Conservation (phyloP, 2,797 vertebrate genomes). For the Pantherophis vulpinus region DNA sequence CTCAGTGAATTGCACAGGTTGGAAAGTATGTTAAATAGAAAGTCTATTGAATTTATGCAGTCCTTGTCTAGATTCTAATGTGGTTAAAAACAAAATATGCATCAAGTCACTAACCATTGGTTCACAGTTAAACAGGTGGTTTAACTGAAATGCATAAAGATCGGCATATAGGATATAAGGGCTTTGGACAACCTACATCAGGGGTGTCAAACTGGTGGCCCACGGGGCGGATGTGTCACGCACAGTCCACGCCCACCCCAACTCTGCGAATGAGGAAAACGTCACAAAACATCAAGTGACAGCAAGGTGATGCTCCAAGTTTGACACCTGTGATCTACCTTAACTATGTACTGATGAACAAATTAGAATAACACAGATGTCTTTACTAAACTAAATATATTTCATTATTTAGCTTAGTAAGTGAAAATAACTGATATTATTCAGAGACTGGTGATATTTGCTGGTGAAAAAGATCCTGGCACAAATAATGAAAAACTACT, state of each 20-base stretch:
- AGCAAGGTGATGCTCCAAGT: no score
- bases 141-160: not conserved
- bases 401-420: not conserved
- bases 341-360: not conserved
- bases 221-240: no score
- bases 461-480: fast-evolving
- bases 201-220: no score
- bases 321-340: no score
- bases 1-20: not conserved
- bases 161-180: not conserved
- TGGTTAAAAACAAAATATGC: fast-evolving
- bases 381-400: not conserved
- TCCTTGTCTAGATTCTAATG: not conserved
- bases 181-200: not conserved
- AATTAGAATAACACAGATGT: not conserved
- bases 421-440: not conserved
- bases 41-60: not conserved
- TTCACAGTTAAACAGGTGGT: not conserved
- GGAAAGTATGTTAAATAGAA: not conserved
- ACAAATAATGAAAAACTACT: not conserved
- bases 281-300: no score
- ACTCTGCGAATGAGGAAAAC: no score
- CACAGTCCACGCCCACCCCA: no score
- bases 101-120: not conserved
- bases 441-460: not conserved